Percentiles rank a stretch among this genome's conserved stretches.
phyloP scores from a whole-genome alignment of 2,113 vertebrate species.

The Pleuronectes platessa region DNA sequence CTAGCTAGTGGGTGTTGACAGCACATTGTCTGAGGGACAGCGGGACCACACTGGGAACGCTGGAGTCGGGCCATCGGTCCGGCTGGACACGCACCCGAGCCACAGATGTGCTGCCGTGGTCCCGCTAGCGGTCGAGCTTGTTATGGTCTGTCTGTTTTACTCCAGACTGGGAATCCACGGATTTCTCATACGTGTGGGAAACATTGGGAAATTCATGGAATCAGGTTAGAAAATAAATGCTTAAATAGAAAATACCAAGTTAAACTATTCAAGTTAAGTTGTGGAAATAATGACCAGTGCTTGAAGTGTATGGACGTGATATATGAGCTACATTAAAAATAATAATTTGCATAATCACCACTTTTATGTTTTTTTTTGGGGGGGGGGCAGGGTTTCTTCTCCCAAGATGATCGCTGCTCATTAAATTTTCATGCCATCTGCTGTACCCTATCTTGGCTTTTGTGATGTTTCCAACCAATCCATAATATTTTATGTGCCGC shows the following conservation, averaged over 20 bases:
- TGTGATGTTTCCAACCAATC: conserved; percentile 40
- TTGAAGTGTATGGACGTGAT: not conserved
- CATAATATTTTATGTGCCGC: conserved; percentile 27
- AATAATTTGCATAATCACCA: conserved; percentile 50
- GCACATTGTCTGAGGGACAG: conserved; percentile 1
- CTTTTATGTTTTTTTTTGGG: conserved; percentile 20
- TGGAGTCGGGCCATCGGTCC: conserved; percentile 15
- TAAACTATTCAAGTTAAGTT: not conserved
- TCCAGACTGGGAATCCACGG: not conserved
- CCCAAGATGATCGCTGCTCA: conserved; percentile 41
- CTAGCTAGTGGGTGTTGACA: conserved; percentile 32
- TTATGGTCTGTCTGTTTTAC: not conserved
- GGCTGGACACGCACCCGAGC: too few species aligned
- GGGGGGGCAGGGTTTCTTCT: not conserved
- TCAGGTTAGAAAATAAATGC: not conserved
- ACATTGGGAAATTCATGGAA: not conserved
- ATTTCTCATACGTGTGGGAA: not conserved
- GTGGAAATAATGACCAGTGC: not conserved
- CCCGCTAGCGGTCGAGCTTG: not conserved
- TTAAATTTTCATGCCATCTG: conserved; percentile 45
- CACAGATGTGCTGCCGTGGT: too few species aligned
- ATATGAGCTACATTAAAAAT: conserved; percentile 1
- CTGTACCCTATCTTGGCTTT: conserved; percentile 12
- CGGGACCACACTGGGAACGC: conserved; percentile 5
- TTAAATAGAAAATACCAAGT: not conserved